Evolutionary conservation across 2,113 vertebrate genomes (phyloP), one percentile per base, ranked within the genome.

Genomic region (Verasper variegatus): DNA sequence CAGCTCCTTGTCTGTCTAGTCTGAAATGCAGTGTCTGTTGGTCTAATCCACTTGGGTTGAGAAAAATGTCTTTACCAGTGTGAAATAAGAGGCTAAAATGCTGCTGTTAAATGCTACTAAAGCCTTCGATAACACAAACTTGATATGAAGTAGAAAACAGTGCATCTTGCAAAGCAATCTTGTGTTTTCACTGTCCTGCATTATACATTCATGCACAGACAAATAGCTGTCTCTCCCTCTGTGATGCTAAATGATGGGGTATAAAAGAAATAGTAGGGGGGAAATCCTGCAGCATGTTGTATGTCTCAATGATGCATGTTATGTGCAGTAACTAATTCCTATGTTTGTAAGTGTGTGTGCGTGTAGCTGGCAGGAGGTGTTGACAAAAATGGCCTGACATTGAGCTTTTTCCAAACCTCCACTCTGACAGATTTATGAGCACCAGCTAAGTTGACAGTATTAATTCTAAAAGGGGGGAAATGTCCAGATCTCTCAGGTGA

Each of bases 231-330:
- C 54, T 47, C 26, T 74, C 8, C 17, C 68, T 54, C 14, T 57
- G 14, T 26, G n/a, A 58, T 1, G 7, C 69, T 57, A 51, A 73
- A 81, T 72, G 49, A 78, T 24, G 65, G 73, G 72, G 55, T 83
- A 52, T 78, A 58, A 81, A 86, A 66, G 40, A 70, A 61, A 83
- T 57, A 51, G 59, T 42, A 45, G 54, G 31, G 40, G 75, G 61
- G 26, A 42, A 71, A 56, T 80, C 70, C 70, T 74, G 57, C 71
- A 68, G 31, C n/a, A 60, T 68, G 61, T 35, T 59, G 62, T 66
- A 18, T 57, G 23, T 20, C 47, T 63, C 14, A 26, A 45, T 68
- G 58, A 75, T 61, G 23, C 27, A 67, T 80, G 71, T 82, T 37
- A 75, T 49, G 31, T 61, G 47, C 6, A 24, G 47, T 21, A 61